A percentile compares a stretch with the other conserved stretches of the same genome.
phyloP scores from a whole-genome alignment of 2,113 vertebrate genomes.

The Gnathonemus longibarbis region DNA sequence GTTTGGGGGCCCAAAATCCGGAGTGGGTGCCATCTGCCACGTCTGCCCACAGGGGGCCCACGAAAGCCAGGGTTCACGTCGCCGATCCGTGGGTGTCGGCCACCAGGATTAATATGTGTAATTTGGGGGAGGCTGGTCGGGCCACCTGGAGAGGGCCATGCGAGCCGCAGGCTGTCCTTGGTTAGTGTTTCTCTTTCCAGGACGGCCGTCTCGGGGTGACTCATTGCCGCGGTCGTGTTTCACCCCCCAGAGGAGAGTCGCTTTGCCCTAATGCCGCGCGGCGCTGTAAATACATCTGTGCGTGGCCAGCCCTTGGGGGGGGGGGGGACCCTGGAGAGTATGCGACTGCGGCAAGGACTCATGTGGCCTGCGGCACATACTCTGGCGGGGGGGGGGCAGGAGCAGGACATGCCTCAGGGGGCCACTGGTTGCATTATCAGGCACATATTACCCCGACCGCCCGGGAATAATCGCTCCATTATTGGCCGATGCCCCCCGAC shows the following conservation, averaged over 20 bases:
- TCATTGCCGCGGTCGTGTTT: constrained; percentile 21
- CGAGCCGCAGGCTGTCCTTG: not conserved
- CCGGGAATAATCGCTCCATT: constrained; percentile 29
- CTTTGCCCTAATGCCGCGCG: constrained; percentile 17
- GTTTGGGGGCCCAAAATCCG: not conserved
- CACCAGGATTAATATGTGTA: constrained; percentile 9
- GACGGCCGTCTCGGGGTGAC: constrained; percentile 15
- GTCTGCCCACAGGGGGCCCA: not conserved
- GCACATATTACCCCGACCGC: constrained; percentile 31
- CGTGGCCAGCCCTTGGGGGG: not conserved
- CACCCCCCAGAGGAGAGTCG: constrained; percentile 26
- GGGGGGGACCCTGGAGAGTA: not conserved
- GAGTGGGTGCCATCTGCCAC: not conserved
- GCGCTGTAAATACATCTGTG: constrained; percentile 24
- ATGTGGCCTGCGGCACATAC: constrained; percentile 19
- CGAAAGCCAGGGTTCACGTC: not conserved
- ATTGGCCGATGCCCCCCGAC: not conserved
- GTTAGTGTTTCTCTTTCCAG: constrained; percentile 16
- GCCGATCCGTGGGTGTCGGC: constrained; percentile 6
- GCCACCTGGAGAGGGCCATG: constrained; percentile 2
- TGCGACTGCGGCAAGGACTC: not conserved
- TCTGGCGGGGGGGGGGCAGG: constrained; percentile 6
- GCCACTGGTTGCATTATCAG: constrained; percentile 36
- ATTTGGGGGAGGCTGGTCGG: constrained; percentile 1
- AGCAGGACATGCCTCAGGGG: constrained; percentile 23